phyloP scores from a whole-genome alignment of 1,140 invertebrate species.

The Phymastichus coffea region DNA sequence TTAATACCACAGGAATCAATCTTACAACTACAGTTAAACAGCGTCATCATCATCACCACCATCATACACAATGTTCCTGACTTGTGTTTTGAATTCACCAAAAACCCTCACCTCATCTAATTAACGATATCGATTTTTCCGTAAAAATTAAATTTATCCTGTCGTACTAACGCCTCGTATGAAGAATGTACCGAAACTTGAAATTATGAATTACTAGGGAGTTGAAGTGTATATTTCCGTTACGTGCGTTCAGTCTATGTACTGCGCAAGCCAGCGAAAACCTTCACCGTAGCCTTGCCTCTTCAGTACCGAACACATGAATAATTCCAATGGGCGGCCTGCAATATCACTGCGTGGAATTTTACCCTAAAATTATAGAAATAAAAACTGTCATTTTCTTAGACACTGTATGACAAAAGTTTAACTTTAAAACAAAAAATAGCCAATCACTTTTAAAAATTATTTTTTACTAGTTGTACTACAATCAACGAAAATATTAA shows the following conservation, averaged over 20 bases:
- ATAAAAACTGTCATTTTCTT: constrained; percentile 8
- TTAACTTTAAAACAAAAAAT: not conserved
- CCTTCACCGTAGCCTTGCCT: constrained; percentile 99
- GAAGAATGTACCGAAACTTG: constrained; percentile 33
- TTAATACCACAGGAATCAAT: constrained; percentile 36
- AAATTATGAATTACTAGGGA: constrained; percentile 44
- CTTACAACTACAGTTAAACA: constrained; percentile 28
- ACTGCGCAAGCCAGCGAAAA: constrained; percentile 99
- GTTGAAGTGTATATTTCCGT: constrained; percentile 41
- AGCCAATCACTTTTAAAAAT: not conserved
- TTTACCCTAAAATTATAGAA: constrained; percentile 73
- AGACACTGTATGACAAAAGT: not conserved
- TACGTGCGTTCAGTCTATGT: constrained; percentile 79
- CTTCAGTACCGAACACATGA: constrained; percentile 99
- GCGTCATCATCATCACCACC: not conserved
- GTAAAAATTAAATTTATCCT: constrained; percentile 27
- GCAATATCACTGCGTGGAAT: constrained; percentile 84
- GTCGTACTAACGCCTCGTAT: constrained; percentile 31
- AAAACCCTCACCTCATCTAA: constrained; percentile 28
- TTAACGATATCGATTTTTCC: constrained; percentile 20
- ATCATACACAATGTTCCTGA: constrained; percentile 25
- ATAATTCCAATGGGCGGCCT: constrained; percentile 95
- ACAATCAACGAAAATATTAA: too few species aligned
- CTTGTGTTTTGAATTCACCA: constrained; percentile 16
- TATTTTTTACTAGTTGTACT: too few species aligned